These are phyloP conservation scores for Anguilla anguilla DNA, from an alignment of 2,797 vertebrate genomes.

Conservation along the genomic window DNA sequence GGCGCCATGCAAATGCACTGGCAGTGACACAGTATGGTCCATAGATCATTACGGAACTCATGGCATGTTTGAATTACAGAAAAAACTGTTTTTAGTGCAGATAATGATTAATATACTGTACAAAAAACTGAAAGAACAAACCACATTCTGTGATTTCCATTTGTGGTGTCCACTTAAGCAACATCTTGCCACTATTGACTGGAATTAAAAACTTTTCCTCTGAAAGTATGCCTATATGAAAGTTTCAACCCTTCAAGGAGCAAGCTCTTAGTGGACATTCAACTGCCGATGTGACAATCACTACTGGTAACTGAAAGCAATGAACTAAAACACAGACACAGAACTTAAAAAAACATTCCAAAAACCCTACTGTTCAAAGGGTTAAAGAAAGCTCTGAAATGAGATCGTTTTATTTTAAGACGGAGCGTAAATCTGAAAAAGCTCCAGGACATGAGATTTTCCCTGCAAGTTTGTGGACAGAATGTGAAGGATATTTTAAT, in stretches of 20 bases:
- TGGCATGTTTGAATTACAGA: background rate
- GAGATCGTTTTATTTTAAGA: background rate
- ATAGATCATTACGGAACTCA: background rate
- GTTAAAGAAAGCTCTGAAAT: background rate
- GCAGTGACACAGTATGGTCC: background rate
- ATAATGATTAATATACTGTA: background rate
- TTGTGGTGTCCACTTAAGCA: background rate
- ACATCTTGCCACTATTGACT: too few relatives aligned
- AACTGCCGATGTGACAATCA: too few relatives aligned
- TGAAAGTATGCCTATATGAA: background rate
- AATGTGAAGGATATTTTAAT: background rate
- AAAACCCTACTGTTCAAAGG: too few relatives aligned
- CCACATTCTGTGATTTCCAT: background rate
- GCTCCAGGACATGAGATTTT: background rate
- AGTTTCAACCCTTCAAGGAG: too few relatives aligned
- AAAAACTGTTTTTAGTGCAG: background rate
- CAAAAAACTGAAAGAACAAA: too few relatives aligned
- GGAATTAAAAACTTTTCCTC: too few relatives aligned
- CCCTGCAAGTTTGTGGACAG: background rate
- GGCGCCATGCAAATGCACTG: background rate
- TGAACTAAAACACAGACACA: too few relatives aligned
- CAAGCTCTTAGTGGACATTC: too few relatives aligned
- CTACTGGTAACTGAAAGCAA: too few relatives aligned
- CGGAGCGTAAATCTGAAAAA: background rate
- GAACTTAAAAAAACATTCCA: too few relatives aligned